These are phyloP conservation scores for Ceratoteleas bidentatus DNA, from an alignment of 1,140 invertebrate genomes.

Conservation along the genomic window DNA sequence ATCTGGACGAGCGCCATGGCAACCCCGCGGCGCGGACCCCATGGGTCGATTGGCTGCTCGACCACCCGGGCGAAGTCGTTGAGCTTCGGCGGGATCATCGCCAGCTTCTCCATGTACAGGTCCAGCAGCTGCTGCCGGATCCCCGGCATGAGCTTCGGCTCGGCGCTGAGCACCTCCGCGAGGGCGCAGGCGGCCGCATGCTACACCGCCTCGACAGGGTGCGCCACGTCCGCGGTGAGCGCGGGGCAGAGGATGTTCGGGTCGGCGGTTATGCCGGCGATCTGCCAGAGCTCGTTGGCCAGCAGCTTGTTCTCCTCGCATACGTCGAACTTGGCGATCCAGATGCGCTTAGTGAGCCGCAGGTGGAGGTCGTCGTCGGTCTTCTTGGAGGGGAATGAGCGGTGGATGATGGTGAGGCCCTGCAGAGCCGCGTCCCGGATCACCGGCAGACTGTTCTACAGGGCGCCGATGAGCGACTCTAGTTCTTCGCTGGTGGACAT, in stretches of 20 bases:
- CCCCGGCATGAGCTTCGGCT: slow-evolving; percentile 81
- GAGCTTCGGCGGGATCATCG: slow-evolving; percentile 91
- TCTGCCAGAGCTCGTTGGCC: slow-evolving; percentile 86
- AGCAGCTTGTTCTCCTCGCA: slow-evolving; percentile 86
- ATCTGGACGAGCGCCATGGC: slow-evolving; percentile 90
- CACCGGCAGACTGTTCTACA: slow-evolving; percentile 86
- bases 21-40: slow-evolving; percentile 93
- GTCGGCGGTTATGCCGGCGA: slow-evolving; percentile 81
- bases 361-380: slow-evolving; percentile 83
- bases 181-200: slow-evolving; percentile 89
- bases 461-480: slow-evolving; percentile 87
- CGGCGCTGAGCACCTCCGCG: slow-evolving; percentile 84
- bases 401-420: slow-evolving; percentile 85
- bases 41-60: slow-evolving; percentile 92
- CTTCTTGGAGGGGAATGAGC: slow-evolving; percentile 85
- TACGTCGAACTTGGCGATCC: slow-evolving; percentile 90
- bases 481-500: slow-evolving; percentile 87
- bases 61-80: slow-evolving; percentile 96
- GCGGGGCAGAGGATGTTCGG: slow-evolving; percentile 84
- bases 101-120: slow-evolving; percentile 89
- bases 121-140: slow-evolving; percentile 86
- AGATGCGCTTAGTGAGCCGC: slow-evolving; percentile 86
- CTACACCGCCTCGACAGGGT: slow-evolving; percentile 90
- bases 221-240: slow-evolving; percentile 89
- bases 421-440: slow-evolving; percentile 91